Evolutionary conservation across 2,888 invertebrate species (phyloP).

Genomic region (Cephus spinipes): DNA sequence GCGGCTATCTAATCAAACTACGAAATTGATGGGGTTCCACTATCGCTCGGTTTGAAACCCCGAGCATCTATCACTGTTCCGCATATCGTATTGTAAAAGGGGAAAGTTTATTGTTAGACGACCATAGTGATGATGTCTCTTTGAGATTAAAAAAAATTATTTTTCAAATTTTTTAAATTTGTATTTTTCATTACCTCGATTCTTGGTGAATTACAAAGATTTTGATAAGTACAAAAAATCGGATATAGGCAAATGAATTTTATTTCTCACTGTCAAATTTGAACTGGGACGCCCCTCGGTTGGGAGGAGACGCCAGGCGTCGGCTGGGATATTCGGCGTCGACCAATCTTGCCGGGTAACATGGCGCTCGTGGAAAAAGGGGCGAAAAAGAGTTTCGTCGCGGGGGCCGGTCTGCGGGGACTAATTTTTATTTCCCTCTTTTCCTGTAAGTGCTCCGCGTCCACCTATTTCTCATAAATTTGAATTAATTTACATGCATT

Average conservation of each 20-base stretch:
- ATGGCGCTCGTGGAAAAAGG: slow-evolving; percentile 5
- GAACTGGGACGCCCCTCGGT: background rate
- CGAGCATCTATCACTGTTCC: slow-evolving; percentile 39
- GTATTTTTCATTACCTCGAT: background rate
- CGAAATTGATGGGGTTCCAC: slow-evolving; percentile 47
- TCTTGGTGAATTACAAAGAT: background rate
- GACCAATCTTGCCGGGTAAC: slow-evolving; percentile 31
- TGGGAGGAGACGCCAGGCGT: slow-evolving; percentile 20
- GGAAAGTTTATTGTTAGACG: slow-evolving; percentile 20
- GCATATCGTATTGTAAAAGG: slow-evolving; percentile 27
- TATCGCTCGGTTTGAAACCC: slow-evolving; percentile 31
- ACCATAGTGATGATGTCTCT: slow-evolving; percentile 23
- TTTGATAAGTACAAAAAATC: background rate
- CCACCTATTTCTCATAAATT: slow-evolving; percentile 68
- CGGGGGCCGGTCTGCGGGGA: slow-evolving; percentile 62
- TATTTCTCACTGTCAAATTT: background rate
- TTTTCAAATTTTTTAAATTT: background rate
- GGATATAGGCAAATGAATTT: background rate
- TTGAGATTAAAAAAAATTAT: slow-evolving; percentile 11
- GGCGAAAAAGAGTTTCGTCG: slow-evolving; percentile 56
- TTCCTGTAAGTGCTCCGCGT: slow-evolving; percentile 65
- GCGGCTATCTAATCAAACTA: slow-evolving; percentile 52
- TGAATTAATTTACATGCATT: slow-evolving; percentile 68
- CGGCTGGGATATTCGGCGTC: slow-evolving; percentile 27
- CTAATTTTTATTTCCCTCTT: slow-evolving; percentile 66